These are phyloP conservation scores for Drosophila pectinifera DNA, from an alignment of 1,140 invertebrate species.

Conservation along the genomic window DNA sequence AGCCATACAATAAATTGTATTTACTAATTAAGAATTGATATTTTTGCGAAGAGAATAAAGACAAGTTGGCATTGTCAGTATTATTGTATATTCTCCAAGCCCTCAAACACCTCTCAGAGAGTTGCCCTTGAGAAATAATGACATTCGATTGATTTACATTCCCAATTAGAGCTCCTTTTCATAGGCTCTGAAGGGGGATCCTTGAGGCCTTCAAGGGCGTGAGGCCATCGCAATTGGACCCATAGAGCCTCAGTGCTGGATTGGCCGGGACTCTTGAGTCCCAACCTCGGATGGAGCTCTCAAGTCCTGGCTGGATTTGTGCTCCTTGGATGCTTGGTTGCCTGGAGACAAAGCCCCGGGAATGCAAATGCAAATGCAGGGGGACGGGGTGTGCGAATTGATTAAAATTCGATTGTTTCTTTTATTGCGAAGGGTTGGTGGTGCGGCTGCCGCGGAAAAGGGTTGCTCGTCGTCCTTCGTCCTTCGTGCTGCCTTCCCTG, in stretches of 20 bases:
- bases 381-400: conserved; percentile 73
- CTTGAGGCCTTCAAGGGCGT: conserved; percentile 13
- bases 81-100: neutral
- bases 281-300: neutral
- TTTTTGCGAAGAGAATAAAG: too few relatives aligned
- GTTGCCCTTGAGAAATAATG: too few relatives aligned
- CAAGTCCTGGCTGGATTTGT: neutral
- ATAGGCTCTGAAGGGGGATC: neutral
- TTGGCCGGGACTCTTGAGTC: conserved; percentile 12
- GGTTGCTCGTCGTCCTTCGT: conserved; percentile 52
- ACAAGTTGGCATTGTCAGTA: neutral
- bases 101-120: neutral
- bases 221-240: conserved; percentile 29
- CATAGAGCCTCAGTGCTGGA: conserved; percentile 18
- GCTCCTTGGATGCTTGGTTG: conserved; percentile 53
- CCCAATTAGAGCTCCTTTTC: conserved; percentile 9
- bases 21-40: too few relatives aligned
- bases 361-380: conserved; percentile 68
- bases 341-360: conserved; percentile 54
- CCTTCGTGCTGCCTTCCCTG: conserved; percentile 50
- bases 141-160: conserved; percentile 1
- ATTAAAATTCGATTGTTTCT: conserved; percentile 85
- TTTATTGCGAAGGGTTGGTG: conserved; percentile 61
- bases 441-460: conserved; percentile 41
- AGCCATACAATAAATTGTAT: too few relatives aligned